Conservation (phyloP, 2,113 vertebrate species). For the Kryptolebias marmoratus region DNA sequence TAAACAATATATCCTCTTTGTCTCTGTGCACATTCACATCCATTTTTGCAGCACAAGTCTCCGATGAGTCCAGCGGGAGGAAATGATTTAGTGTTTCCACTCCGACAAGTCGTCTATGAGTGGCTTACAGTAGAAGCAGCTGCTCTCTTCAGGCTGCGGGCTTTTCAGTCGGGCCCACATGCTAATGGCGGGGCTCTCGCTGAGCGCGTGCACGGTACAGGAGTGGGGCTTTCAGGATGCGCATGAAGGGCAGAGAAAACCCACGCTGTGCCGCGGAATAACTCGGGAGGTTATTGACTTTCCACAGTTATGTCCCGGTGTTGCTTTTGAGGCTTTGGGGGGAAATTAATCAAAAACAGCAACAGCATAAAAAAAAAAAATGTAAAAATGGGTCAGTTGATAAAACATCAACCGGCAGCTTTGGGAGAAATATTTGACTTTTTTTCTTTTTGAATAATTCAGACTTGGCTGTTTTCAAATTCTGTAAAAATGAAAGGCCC, state of each 20-base stretch:
- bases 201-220: not conserved
- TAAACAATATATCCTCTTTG: slow-evolving; percentile 47
- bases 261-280: not conserved
- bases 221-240: not conserved
- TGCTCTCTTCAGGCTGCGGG: slow-evolving; percentile 5
- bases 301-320: slow-evolving; percentile 15
- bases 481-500: slow-evolving; percentile 4
- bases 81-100: slow-evolving; percentile 40
- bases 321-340: slow-evolving; percentile 26
- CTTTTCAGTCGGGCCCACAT: slow-evolving; percentile 8
- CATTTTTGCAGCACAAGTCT: slow-evolving; percentile 5
- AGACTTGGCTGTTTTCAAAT: not conserved
- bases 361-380: slow-evolving; percentile 22
- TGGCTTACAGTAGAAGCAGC: slow-evolving; percentile 19
- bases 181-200: not conserved
- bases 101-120: slow-evolving; percentile 34
- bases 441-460: slow-evolving; percentile 20
- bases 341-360: slow-evolving; percentile 35
- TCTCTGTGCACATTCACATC: slow-evolving; percentile 2
- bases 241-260: not conserved
- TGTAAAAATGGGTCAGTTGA: slow-evolving; percentile 31
- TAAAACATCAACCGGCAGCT: slow-evolving; percentile 25
- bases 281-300: slow-evolving; percentile 7
- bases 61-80: slow-evolving; percentile 17
- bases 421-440: slow-evolving; percentile 29